phyloP scores from a whole-genome alignment of 2,113 vertebrate genomes.

The Eulacestoma nigropectus region DNA sequence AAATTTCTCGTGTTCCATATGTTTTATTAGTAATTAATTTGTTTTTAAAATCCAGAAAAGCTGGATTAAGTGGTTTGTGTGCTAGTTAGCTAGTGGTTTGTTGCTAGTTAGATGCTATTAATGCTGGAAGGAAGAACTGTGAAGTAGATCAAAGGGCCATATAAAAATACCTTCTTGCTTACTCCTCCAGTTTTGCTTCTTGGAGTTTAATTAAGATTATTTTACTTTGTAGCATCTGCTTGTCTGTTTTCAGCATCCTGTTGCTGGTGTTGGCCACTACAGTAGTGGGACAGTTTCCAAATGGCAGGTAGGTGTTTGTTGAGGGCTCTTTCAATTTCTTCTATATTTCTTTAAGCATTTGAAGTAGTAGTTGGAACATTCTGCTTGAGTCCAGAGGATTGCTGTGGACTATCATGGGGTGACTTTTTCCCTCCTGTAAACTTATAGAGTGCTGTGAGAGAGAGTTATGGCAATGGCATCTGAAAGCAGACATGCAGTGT shows the following conservation, averaged over 20 bases:
- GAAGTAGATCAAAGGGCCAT: background rate
- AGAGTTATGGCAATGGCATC: background rate
- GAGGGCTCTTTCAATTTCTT: background rate
- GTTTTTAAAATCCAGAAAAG: background rate
- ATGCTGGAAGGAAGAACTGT: background rate
- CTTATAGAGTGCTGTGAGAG: background rate
- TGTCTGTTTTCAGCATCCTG: conserved; percentile 80
- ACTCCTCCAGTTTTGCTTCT: background rate
- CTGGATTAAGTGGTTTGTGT: background rate
- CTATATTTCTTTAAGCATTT: background rate
- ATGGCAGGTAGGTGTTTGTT: conserved; percentile 76
- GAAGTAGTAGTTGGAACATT: background rate
- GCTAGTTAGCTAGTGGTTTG: background rate
- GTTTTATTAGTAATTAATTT: background rate
- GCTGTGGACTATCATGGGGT: background rate
- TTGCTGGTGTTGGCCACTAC: conserved; percentile 82
- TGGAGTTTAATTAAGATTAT: background rate
- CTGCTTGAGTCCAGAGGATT: background rate
- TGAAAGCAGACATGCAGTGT: background rate
- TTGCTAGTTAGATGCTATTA: background rate
- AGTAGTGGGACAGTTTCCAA: conserved; percentile 82
- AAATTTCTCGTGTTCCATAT: background rate
- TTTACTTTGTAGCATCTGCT: conserved; percentile 75
- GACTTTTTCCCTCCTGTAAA: background rate
- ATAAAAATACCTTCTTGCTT: background rate